Percentiles rank a stretch among this genome's conserved stretches.
Conservation (phyloP, 2,797 vertebrate species). For the Pempheris klunzingeri region DNA sequence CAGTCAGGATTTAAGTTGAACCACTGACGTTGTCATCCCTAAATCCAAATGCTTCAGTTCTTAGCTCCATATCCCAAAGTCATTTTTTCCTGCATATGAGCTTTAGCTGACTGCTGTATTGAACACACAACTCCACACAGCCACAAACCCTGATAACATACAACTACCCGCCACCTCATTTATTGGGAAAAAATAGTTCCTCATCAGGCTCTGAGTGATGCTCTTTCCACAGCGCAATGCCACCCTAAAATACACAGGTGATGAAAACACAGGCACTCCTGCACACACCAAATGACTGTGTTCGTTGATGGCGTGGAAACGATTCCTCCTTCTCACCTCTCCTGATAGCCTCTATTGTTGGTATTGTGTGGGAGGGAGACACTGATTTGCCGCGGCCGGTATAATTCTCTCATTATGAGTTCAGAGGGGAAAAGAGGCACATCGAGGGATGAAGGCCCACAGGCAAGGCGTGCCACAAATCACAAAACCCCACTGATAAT, state of each 20-base stretch:
- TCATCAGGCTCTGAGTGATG: constrained; percentile 39
- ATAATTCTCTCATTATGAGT: constrained; percentile 83
- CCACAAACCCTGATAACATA: constrained; percentile 11
- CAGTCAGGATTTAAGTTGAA: not conserved
- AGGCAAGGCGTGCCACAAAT: constrained; percentile 48
- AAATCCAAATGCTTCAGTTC: not conserved
- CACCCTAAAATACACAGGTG: constrained; percentile 53
- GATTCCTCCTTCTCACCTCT: constrained; percentile 41
- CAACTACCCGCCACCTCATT: constrained; percentile 17
- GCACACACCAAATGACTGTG: constrained; percentile 40
- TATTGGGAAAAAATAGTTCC: constrained; percentile 12
- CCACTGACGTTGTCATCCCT: not conserved
- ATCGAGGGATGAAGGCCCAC: constrained; percentile 47
- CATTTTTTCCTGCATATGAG: constrained; percentile 1
- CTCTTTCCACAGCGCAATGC: constrained; percentile 37
- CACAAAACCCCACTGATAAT: constrained; percentile 65
- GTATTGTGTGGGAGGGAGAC: constrained; percentile 65
- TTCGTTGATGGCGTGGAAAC: constrained; percentile 45
- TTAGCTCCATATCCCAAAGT: not conserved
- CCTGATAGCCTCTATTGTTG: constrained; percentile 63
- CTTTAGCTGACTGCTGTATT: constrained; percentile 21
- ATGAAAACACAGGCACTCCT: constrained; percentile 54
- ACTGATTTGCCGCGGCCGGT: constrained; percentile 59
- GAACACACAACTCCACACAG: constrained; percentile 7
- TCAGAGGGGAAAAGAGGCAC: constrained; percentile 51